Evolutionary conservation across 2,888 invertebrate species (phyloP), one percentile per base, ranked within the genome.

Genomic region (Leptothorax acervorum): DNA sequence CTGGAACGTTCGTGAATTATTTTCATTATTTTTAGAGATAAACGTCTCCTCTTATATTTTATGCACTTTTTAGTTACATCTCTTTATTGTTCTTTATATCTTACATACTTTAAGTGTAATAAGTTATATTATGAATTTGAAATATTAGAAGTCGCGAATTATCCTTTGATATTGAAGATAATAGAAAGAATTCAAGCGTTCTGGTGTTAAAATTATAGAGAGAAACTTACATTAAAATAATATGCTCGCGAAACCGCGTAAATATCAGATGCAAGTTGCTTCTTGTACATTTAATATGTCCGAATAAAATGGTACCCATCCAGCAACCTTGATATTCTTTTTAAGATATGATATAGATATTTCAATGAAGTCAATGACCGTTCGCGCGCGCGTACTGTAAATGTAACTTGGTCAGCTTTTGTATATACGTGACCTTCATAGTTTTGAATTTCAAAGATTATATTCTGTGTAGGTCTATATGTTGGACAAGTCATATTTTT

Each of bases 241-340:
- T 31, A n/a, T 28, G 15, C 31, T 35, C 35, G n/a, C 8, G 15
- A 9, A 65, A 85, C 62, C 11, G 23, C 86, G 63, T 86, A 84
- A 85, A 75, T 35, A 12, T 51, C 55, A 42, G 35, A 48, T 45
- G 62, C 74, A 79, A 85, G 42, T 79, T 85, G 76, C 86, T 89
- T 89, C 82, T 90, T 89, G 89, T 90, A 88, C 68, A 84, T 88
- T 90, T 87, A 85, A 82, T 86, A 89, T 88, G 85, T 65, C 81
- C 65, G 15, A 90, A 90, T 90, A 90, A 90, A 90, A 85, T 28
- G 63, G 70, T 60, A 82, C 74, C 81, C 68, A 85, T 74, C 84
- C 83, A 88, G 9, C 75, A 76, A 84, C 55, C 73, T 86, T 88
- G 48, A 68, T 48, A 68, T 68, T 51, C 4, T 66, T 28, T 66